These are phyloP conservation scores for Okapia johnstoni DNA, from an alignment of 2,113 vertebrate species.

Conservation along the genomic window DNA sequence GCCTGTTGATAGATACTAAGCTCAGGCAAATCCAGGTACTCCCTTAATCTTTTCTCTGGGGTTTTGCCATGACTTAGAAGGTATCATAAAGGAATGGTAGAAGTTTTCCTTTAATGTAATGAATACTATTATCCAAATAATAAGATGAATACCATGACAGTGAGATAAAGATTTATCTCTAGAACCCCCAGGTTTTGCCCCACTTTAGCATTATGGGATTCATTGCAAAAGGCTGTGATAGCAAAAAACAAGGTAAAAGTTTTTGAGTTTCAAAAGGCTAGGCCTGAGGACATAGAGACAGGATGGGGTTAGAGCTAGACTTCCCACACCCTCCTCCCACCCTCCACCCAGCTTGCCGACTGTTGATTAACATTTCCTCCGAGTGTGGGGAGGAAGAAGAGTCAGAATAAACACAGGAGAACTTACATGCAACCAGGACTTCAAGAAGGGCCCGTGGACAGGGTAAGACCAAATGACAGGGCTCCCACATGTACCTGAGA, in stretches of 20 bases:
- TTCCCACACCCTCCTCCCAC: background rate
- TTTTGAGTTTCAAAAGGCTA: slow-evolving; percentile 13
- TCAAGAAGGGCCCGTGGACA: background rate
- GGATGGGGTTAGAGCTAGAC: background rate
- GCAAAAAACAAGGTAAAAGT: background rate
- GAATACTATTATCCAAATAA: background rate
- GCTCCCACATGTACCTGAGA: background rate
- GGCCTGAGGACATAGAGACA: background rate
- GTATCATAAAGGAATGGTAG: background rate
- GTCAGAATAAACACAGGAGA: background rate
- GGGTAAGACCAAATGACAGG: no score
- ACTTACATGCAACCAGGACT: background rate
- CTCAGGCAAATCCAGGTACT: background rate
- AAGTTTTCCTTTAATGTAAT: background rate
- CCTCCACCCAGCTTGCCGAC: background rate
- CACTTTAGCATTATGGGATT: background rate
- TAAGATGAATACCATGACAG: background rate
- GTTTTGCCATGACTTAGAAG: background rate
- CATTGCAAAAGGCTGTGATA: background rate
- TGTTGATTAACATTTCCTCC: background rate
- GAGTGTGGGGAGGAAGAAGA: background rate
- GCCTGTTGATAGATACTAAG: background rate
- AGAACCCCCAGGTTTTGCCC: background rate
- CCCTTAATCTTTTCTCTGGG: background rate
- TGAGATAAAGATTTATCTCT: background rate